Base-by-base conservation (phyloP, 2,888 invertebrate genomes). In the Malachius bipustulatus region DNA sequence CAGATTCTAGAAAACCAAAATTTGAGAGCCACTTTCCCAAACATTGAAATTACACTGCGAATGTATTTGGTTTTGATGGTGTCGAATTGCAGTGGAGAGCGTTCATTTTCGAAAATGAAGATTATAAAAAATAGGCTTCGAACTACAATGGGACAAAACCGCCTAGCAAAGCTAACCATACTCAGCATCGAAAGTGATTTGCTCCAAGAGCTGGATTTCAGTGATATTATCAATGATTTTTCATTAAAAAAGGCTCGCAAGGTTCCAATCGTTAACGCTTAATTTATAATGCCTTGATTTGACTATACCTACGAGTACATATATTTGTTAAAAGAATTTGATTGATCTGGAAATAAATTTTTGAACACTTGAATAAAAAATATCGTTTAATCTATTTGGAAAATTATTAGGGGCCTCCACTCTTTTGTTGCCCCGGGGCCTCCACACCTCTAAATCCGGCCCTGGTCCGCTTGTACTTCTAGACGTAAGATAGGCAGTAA, bases 151-250 rank as follows among this genome's bases (percentile, higher is more conserved):
- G 13, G 14, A 36, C 36, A 34, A 36, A 36, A 36, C 15, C 34
- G 33, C 4, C 13, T 36, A 12, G 16, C 34, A 16, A 36, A 36
- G 34, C 13, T 36, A 2, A 27, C 36, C 10, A 1, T 36, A n/a
- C 35, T 35, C 3, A 37, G 37, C 16, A 37, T 36, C 35, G 35
- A 37, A 29, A 37, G 29, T 37, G 35, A 37, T 35, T 28, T 27
- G 35, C 29, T 37, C 14, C 35, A 14, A 16, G 16, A 37, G 13
- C n/a, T 37, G 10, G 29, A 28, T 28, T 28, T 28, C 29, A 28
- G 29, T 11, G 29, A 28, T n/a, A 11, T n/a, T 11, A 28, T 28
- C 29, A 28, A 19, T n/a, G 29, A 28, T n/a, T 28, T 28, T 28
- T 28, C 29, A 11, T 28, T n/a, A 11, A 28, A 28, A 11, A 28